Conservation (phyloP, 2,888 invertebrate genomes). For the Lasioglossum figueresi region DNA sequence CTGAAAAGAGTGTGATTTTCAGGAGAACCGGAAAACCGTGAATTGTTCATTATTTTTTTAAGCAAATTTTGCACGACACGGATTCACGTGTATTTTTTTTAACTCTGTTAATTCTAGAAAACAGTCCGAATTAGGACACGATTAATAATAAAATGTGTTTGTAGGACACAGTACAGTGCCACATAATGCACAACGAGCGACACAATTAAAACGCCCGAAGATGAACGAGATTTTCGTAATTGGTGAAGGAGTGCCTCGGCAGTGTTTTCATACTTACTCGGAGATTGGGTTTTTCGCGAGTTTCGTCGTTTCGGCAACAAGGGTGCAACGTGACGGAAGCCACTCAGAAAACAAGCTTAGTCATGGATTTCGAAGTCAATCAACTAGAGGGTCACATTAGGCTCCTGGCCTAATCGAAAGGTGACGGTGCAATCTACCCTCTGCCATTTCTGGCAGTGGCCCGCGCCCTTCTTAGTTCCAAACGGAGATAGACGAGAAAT, state of each 20-base stretch:
- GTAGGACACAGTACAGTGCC: too few relatives aligned
- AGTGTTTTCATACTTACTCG: too few relatives aligned
- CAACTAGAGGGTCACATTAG: not conserved
- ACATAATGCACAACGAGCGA: too few relatives aligned
- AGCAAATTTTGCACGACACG: not conserved
- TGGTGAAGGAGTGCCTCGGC: too few relatives aligned
- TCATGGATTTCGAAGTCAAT: not conserved
- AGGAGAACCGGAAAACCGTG: too few relatives aligned
- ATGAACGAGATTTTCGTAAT: too few relatives aligned
- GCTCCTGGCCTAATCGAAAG: not conserved
- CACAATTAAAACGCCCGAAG: too few relatives aligned
- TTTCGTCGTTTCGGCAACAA: not conserved
- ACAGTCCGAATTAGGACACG: not conserved
- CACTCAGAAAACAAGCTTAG: not conserved
- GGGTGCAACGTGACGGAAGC: not conserved
- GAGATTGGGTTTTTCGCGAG: not conserved
- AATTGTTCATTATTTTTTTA: too few relatives aligned
- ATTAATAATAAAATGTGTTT: too few relatives aligned
- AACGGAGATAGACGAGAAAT: not conserved
- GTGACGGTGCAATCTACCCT: not conserved
- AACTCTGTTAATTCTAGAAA: not conserved
- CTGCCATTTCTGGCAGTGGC: not conserved
- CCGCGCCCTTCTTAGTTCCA: not conserved
- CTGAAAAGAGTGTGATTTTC: too few relatives aligned
- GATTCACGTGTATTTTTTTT: not conserved